Percentiles rank a stretch among this genome's conserved stretches.
These are phyloP conservation scores for Conger conger DNA, from an alignment of 2,113 vertebrate species.

Conservation along the genomic window DNA sequence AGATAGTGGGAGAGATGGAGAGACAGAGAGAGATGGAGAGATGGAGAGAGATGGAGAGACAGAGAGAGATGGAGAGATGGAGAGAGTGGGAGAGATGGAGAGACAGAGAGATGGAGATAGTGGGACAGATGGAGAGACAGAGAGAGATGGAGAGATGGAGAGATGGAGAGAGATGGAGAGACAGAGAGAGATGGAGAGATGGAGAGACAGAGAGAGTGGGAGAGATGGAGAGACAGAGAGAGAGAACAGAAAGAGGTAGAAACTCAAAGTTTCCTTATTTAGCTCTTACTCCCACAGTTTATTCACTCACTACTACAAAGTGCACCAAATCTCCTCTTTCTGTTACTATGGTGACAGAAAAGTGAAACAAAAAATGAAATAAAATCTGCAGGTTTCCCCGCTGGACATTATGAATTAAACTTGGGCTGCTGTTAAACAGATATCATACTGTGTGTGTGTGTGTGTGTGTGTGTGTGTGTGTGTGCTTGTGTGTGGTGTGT, in stretches of 20 bases:
- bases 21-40: too few species aligned
- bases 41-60: neutral
- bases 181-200: too few species aligned
- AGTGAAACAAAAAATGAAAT: neutral
- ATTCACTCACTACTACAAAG: neutral
- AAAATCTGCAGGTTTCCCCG: neutral
- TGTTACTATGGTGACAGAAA: neutral
- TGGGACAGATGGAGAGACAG: neutral
- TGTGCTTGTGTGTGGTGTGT: too few species aligned
- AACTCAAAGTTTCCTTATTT: neutral
- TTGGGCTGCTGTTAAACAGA: too few species aligned
- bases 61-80: neutral
- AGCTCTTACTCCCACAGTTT: neutral
- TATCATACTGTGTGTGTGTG: too few species aligned
- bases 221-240: neutral
- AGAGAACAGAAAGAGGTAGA: neutral
- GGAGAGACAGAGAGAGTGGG: too few species aligned
- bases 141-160: neutral
- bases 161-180: too few species aligned
- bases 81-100: too few species aligned
- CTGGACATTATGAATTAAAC: neutral
- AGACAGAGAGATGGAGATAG: too few species aligned
- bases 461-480: too few species aligned
- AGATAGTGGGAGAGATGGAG: too few species aligned
- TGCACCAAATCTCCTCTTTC: neutral